Percentiles rank a stretch among this genome's conserved stretches.
Conservation (phyloP, 2,888 invertebrate species). For the Caenorhabditis macrosperma region DNA sequence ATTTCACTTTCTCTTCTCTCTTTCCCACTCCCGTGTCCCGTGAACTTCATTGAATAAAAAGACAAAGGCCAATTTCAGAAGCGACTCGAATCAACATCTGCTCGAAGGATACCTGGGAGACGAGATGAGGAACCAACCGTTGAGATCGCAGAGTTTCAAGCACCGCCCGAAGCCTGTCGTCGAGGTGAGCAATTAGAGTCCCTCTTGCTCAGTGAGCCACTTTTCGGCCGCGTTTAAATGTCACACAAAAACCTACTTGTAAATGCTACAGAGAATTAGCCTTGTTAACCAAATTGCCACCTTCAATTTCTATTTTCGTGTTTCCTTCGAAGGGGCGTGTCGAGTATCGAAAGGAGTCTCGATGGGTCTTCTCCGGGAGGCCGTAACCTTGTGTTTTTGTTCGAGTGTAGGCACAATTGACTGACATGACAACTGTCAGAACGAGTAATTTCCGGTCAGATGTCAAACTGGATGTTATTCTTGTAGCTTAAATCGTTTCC, state of each 20-base stretch:
- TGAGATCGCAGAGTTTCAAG: constrained; percentile 77
- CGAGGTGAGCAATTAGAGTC: constrained; percentile 59
- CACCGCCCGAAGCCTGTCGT: constrained; percentile 73
- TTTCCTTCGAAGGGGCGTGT: too few relatives aligned
- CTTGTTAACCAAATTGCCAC: constrained; percentile 1
- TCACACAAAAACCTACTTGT: neutral
- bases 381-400: neutral
- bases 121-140: constrained; percentile 59
- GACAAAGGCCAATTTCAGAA: constrained; percentile 14
- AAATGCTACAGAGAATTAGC: constrained; percentile 5
- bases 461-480: neutral
- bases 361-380: too few relatives aligned
- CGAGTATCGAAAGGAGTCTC: too few relatives aligned
- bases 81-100: constrained; percentile 13
- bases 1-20: constrained; percentile 3
- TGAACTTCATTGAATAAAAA: neutral
- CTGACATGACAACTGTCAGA: constrained; percentile 7
- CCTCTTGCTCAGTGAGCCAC: neutral
- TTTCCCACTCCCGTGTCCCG: neutral
- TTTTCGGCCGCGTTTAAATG: constrained; percentile 9
- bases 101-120: constrained; percentile 32
- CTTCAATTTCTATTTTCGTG: neutral
- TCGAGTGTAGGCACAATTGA: neutral
- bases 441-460: constrained; percentile 1
- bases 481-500: neutral